Percentiles rank a stretch among this genome's conserved stretches.
These are phyloP conservation scores for Halisarca cf. caerulea DNA, from an alignment of 37 sponge, comb jelly and placozoan genomes.

Conservation along the genomic window DNA sequence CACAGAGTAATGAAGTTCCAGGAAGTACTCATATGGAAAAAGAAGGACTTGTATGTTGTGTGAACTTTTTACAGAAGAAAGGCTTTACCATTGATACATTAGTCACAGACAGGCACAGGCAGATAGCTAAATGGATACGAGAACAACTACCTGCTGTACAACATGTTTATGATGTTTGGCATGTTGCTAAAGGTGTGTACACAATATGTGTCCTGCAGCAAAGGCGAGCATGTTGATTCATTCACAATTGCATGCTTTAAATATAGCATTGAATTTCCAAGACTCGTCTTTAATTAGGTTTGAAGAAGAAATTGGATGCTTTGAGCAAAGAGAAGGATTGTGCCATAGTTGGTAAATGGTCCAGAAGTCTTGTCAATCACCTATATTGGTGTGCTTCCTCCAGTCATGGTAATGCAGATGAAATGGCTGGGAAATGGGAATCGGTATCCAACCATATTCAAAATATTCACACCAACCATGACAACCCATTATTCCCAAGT, in stretches of 20 bases:
- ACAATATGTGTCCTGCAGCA: too few relatives aligned
- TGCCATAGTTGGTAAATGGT: background rate
- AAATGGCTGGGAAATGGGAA: constrained; percentile 48
- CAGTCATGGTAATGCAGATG: constrained; percentile 22
- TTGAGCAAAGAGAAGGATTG: background rate
- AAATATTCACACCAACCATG: constrained; percentile 47
- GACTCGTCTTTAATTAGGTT: background rate
- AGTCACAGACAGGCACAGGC: constrained; percentile 56
- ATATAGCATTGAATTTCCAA: too few relatives aligned
- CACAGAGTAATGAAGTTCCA: constrained; percentile 49
- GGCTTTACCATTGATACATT: background rate
- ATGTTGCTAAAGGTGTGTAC: constrained; percentile 61
- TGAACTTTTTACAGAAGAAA: constrained; percentile 31
- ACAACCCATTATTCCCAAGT: background rate
- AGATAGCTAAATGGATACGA: constrained; percentile 45
- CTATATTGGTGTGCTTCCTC: constrained; percentile 58
- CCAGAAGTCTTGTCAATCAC: background rate
- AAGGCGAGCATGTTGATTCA: too few relatives aligned
- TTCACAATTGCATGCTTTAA: background rate
- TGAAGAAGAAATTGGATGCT: background rate
- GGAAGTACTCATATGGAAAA: constrained; percentile 61
- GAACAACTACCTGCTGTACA: constrained; percentile 18
- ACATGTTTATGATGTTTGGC: constrained; percentile 65
- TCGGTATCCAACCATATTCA: constrained; percentile 54
- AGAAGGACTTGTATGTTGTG: constrained; percentile 33